Evolutionary conservation across 2,888 invertebrate species (phyloP).

Genomic region (Ganaspis brasiliensis): DNA sequence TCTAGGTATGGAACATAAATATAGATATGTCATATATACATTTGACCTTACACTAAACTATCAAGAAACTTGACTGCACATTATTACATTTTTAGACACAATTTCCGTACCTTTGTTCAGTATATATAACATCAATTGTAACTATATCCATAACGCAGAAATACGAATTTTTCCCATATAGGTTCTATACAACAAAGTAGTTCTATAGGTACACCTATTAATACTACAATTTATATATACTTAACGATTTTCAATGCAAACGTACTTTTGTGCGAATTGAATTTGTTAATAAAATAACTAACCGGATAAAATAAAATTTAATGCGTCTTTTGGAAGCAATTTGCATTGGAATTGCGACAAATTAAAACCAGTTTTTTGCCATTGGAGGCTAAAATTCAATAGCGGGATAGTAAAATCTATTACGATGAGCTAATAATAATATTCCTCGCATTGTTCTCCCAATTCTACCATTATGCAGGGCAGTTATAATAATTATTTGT

Average conservation of each 20-base stretch:
- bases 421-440: conserved; percentile 50
- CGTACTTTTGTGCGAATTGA: neutral
- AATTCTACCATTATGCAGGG: conserved; percentile 77
- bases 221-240: no score
- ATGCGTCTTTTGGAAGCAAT: neutral
- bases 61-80: no score
- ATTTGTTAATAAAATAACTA: neutral
- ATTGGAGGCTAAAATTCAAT: conserved; percentile 12
- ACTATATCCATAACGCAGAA: no score
- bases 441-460: conserved; percentile 57
- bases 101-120: no score
- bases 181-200: no score
- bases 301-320: neutral
- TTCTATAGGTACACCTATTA: no score
- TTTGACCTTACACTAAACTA: no score
- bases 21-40: no score
- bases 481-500: conserved; percentile 80
- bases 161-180: no score
- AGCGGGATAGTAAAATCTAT: conserved; percentile 42
- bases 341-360: conserved; percentile 1
- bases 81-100: no score
- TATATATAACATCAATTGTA: no score
- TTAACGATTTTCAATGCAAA: neutral
- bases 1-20: no score
- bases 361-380: neutral